phyloP scores from a whole-genome alignment of 1,140 invertebrate species.

The Drosophila baimaii region DNA sequence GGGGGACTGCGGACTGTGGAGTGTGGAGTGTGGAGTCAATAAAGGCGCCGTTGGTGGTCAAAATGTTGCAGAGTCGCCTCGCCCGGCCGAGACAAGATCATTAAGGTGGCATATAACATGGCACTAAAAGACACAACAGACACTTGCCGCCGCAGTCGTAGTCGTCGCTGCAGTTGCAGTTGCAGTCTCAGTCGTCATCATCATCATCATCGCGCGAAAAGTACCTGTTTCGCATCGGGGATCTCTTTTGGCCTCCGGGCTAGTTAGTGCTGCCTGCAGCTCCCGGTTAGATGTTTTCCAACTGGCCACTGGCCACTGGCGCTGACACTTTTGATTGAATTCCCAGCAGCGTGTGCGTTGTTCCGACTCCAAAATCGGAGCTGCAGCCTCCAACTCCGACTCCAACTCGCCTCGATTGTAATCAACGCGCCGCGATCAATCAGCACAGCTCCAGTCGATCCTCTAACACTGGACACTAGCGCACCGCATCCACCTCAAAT shows the following conservation, averaged over 20 bases:
- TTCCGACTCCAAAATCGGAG: slow-evolving; percentile 41
- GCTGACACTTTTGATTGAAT: slow-evolving; percentile 84
- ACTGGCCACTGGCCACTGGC: slow-evolving; percentile 30
- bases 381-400: slow-evolving; percentile 7
- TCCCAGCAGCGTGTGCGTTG: slow-evolving; percentile 74
- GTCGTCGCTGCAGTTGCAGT: slow-evolving; percentile 6
- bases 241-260: slow-evolving; percentile 46
- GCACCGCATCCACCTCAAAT: slow-evolving; percentile 66
- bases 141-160: slow-evolving; percentile 67
- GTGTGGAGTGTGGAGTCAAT: slow-evolving; percentile 70
- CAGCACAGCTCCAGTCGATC: slow-evolving; percentile 58
- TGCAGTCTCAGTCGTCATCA: slow-evolving; percentile 11
- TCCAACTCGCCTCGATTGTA: slow-evolving; percentile 65
- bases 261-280: slow-evolving; percentile 67
- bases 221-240: slow-evolving; percentile 74
- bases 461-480: slow-evolving; percentile 59
- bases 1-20: slow-evolving; percentile 7
- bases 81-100: slow-evolving; percentile 82
- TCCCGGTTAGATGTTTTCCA: slow-evolving; percentile 65
- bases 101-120: slow-evolving; percentile 84
- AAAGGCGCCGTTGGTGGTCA: slow-evolving; percentile 84
- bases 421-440: slow-evolving; percentile 79
- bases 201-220: slow-evolving; percentile 57
- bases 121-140: slow-evolving; percentile 81
- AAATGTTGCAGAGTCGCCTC: slow-evolving; percentile 70